A percentile compares a stretch with the other conserved stretches of the same genome.
Evolutionary conservation across 2,888 invertebrate genomes (phyloP).

Genomic region (Eudasyphora cyanicolor): DNA sequence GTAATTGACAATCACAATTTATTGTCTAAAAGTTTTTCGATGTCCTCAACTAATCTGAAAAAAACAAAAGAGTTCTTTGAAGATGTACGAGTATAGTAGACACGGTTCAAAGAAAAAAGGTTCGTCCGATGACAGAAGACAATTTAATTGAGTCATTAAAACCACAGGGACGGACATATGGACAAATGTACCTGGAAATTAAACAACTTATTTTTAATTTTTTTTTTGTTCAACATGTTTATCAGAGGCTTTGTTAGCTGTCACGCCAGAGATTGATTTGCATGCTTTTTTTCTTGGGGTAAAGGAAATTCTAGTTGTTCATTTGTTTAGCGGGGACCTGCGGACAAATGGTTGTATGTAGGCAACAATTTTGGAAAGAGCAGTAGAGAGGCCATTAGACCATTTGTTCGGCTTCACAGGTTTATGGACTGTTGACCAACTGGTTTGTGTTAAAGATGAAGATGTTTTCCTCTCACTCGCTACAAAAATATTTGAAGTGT

Average conservation of each 20-base stretch:
- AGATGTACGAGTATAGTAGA: no score
- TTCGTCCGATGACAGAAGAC: background rate
- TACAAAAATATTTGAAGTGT: no score
- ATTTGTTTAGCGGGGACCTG: background rate
- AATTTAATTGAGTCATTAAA: slow-evolving; percentile 19
- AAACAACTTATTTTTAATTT: background rate
- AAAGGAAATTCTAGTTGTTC: background rate
- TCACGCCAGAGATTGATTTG: slow-evolving; percentile 4
- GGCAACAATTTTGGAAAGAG: background rate
- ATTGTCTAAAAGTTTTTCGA: no score
- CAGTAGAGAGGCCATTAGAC: background rate
- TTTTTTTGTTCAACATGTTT: background rate
- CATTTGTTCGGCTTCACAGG: background rate
- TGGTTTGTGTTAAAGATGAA: background rate
- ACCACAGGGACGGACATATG: background rate
- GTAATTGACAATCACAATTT: no score
- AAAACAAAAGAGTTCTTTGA: no score
- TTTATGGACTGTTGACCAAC: background rate
- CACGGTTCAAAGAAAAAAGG: background rate
- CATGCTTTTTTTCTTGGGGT: background rate
- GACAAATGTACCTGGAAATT: background rate
- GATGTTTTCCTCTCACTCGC: background rate
- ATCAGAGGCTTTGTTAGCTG: slow-evolving; percentile 3
- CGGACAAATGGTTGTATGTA: background rate
- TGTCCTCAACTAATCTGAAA: no score